These are phyloP conservation scores for Gryon sp. DNA, from an alignment of 1,140 invertebrate genomes.

Conservation along the genomic window DNA sequence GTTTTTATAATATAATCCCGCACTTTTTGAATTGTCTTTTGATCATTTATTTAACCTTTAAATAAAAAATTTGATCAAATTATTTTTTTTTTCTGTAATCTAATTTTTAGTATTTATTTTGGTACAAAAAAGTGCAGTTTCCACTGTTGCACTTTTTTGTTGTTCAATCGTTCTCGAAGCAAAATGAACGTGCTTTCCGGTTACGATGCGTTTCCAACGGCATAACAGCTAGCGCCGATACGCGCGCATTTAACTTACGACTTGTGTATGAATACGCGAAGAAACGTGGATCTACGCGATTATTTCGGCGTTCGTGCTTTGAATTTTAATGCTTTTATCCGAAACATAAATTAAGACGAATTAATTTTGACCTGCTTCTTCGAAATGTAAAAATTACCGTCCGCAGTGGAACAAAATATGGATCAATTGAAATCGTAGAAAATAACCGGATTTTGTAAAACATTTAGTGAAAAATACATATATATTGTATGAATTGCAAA, in stretches of 20 bases:
- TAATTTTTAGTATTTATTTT: too few species aligned
- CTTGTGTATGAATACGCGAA: conserved; percentile 51
- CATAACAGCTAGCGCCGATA: conserved; percentile 42
- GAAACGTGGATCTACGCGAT: conserved; percentile 62
- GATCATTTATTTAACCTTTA: too few species aligned
- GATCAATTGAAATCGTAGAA: conserved; percentile 17
- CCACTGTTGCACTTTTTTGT: too few species aligned
- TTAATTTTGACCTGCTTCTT: conserved; percentile 51
- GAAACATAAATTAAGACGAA: conserved; percentile 43
- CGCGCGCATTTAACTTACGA: conserved; percentile 50
- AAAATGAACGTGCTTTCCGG: conserved; percentile 62
- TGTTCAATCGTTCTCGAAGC: too few species aligned
- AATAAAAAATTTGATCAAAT: too few species aligned
- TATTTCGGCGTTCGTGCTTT: conserved; percentile 60
- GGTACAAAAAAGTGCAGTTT: too few species aligned
- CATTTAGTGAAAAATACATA: too few species aligned
- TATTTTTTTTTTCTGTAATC: too few species aligned
- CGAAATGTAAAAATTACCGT: conserved; percentile 44
- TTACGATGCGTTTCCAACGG: conserved; percentile 29
- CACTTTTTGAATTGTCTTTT: too few species aligned
- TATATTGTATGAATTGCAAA: too few species aligned
- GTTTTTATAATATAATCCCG: too few species aligned
- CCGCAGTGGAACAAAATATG: conserved; percentile 21
- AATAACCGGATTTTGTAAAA: background rate
- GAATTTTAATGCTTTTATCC: conserved; percentile 42